Conservation (phyloP, 2,113 vertebrate species). For the Nothoprocta perdicaria region DNA sequence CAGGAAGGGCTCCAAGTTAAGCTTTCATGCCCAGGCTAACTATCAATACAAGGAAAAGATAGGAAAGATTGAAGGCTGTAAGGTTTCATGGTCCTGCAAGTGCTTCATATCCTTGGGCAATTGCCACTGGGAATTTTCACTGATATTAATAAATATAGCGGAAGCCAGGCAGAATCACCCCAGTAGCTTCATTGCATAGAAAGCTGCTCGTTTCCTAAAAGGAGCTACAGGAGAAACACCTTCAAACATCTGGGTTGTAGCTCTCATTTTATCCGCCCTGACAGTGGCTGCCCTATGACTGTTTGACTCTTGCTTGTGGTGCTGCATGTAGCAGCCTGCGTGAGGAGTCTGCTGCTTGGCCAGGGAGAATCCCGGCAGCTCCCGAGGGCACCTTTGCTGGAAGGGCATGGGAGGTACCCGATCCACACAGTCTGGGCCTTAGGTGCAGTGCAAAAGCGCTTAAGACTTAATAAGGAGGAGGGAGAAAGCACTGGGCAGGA, state of each 20-base stretch:
- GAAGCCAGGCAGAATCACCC: background rate
- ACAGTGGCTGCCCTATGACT: background rate
- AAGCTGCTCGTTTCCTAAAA: background rate
- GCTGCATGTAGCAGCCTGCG: background rate
- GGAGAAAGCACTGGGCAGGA: background rate
- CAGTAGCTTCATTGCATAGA: background rate
- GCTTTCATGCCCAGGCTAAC: background rate
- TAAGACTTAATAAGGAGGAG: constrained; percentile 20
- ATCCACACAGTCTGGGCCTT: background rate
- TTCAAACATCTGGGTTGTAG: background rate
- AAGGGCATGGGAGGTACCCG: background rate
- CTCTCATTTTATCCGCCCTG: background rate
- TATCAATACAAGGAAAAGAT: background rate
- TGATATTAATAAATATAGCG: background rate
- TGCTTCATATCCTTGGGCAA: background rate
- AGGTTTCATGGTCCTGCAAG: background rate
- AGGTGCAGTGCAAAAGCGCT: constrained; percentile 29
- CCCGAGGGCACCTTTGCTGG: background rate
- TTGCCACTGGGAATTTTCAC: background rate
- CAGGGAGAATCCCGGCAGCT: background rate
- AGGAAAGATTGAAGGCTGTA: background rate
- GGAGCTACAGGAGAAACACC: background rate
- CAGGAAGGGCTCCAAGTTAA: background rate
- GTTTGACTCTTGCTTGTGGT: background rate
- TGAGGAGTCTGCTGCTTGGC: background rate